Conservation (phyloP, 1,140 invertebrate species). For the Agrypnia vestita region DNA sequence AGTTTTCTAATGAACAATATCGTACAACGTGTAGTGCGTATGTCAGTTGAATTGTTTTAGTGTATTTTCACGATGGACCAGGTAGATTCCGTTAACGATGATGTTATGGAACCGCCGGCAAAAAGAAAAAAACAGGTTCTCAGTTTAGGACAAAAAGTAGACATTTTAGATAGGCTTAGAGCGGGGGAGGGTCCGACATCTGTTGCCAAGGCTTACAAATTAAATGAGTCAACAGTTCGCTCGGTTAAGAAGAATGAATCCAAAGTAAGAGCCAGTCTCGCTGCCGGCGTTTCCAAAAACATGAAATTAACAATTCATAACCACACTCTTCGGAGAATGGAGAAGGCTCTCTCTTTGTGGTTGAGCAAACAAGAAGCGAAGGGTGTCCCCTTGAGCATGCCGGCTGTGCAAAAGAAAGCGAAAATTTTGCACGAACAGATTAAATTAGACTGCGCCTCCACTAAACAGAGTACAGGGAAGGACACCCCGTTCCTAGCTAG, state of each 20-base stretch:
- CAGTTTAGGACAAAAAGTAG: constrained; percentile 24
- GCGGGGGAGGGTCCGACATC: constrained; percentile 30
- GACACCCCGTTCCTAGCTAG: constrained; percentile 24
- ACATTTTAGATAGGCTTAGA: constrained; percentile 27
- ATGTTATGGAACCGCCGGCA: background rate
- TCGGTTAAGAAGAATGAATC: constrained; percentile 27
- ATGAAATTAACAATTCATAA: background rate
- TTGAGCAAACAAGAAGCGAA: constrained; percentile 12
- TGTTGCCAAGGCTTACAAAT: constrained; percentile 23
- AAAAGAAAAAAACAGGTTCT: background rate
- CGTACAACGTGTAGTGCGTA: background rate
- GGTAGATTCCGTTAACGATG: background rate
- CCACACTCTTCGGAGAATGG: constrained; percentile 13
- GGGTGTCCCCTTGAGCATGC: background rate
- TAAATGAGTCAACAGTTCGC: constrained; percentile 27
- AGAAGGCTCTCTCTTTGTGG: constrained; percentile 8
- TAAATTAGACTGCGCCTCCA: background rate
- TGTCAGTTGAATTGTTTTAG: background rate
- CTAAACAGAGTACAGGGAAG: background rate
- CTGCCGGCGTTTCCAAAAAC: constrained; percentile 20
- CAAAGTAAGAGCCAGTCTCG: constrained; percentile 7
- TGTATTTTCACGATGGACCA: background rate
- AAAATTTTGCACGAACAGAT: constrained; percentile 25
- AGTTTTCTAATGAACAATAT: background rate
- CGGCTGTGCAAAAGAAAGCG: constrained; percentile 11